Evolutionary conservation across 2,113 vertebrate genomes (phyloP), one percentile per base, ranked within the genome.

Genomic region (Centropristis striata): DNA sequence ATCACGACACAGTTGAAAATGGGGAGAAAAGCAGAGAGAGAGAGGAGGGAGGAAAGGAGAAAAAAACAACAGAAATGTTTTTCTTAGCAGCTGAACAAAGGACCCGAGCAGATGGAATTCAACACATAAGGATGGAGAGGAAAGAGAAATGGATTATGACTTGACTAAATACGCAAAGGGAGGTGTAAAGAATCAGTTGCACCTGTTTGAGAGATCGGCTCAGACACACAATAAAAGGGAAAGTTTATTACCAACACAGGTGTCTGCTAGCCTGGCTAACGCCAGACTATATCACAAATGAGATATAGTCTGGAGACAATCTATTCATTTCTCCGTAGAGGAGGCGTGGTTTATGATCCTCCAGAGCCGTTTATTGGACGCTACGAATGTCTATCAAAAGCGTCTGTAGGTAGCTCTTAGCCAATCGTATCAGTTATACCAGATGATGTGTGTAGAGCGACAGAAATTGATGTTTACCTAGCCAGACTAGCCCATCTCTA

Each of bases 11-110:
- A 75, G 69, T 44, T 68, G 18, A 73, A 82, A 73, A 54, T 5
- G 3, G 16, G 23, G 13, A 70, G 57, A 67, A 70, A 72, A 58
- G 23, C n/a, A n/a, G 18, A 53, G 25, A 1, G 42, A 20, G 14
- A 13, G 25, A 41, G 39, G 54, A 32, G 13, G 53, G 68, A 44
- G 63, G n/a, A 51, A 14, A 28, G 39, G 55, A 55, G 23, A 21
- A 28, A 27, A 63, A 69, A 75, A 70, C 11, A 61, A 75, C 71
- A 57, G 7, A 47, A 75, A 75, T 83, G 81, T 88, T 93, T 86
- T 85, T 28, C 73, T 83, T 59, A 87, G 86, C 76, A 68, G 84
- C 65, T 27, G 55, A 91, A 79, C 68, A 75, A 85, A 88, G 68
- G 59, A 69, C 65, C 59, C 28, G 11, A 51, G 44, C 51, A 61